Evolutionary conservation across 2,888 invertebrate species (phyloP), one percentile per base, ranked within the genome.

Genomic region (Bombylius discolor): DNA sequence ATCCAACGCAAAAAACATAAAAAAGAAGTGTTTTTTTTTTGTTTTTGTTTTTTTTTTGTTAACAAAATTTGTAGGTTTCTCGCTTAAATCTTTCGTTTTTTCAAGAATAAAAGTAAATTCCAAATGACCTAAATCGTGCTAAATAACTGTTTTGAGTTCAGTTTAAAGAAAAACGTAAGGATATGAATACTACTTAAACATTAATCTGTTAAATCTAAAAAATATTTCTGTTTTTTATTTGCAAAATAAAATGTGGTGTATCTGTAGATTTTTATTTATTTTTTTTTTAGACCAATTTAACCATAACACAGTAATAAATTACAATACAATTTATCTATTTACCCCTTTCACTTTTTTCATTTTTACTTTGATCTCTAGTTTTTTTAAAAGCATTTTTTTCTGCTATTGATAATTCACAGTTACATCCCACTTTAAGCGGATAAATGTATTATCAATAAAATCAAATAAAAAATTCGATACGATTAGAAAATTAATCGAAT

Each of bases 401-500:
- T 36, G 36, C 23, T 23, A 23, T 23, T 23, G 23, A 23, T 23
- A 23, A 23, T 23, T 23, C 23, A 23, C 39, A 11, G 39, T 42
- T 42, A 42, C 39, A 42, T 42, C 39, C 39, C 12, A 42, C 23
- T 23, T 23, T 23, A 23, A 23, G 23, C 23, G 23, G 23, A 23
- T 23, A 23, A 23, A 23, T 23, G 23, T 23, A 23, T 23, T 46
- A 42, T 31, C 51, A 44, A 56, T 58, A 52, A 55, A 48, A 53
- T 47, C 49, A 58, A 53, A 52, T 49, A 55, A 52, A 53, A 57
- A 59, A 59, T 59, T 59, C 57, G 59, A 47, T 42, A 57, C 59
- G 56, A 51, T 51, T 45, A 33, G n/a, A 54, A 59, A 56, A 57
- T 56, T 56, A 57, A 59, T 56, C 53, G 53, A 34, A 53, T 34